Base-by-base conservation (phyloP, 92 coral and sea anemone species). In the Epizoanthus ramosus region DNA sequence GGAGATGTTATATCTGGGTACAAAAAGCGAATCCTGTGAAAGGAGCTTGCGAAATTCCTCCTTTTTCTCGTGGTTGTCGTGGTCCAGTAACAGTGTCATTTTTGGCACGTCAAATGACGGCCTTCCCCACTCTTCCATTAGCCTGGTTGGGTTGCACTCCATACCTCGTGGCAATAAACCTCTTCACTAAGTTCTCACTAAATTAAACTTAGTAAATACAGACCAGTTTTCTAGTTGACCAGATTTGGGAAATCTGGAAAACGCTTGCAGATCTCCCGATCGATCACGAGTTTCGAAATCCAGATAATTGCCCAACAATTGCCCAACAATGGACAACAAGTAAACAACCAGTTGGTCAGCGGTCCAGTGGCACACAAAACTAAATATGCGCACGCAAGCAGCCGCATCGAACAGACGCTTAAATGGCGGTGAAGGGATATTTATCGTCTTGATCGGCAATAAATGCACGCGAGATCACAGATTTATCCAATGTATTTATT, bases 1-100 rank as follows among this genome's bases (percentile, higher is more conserved):
- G 25, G 97, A 85, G n/a, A 92, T 92, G 88, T 92, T 90, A 89
- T 92, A 92, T 73, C 80, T 81, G 10, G 97, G 97, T 54, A 86
- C 80, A 90, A 92, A 87, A 3, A 90, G 79, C 10, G 88, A 79
- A 71, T 92, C 94, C 37, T 81, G 88, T 0, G 93, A 90, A 45
- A 92, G 81, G 58, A 92, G 71, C 59, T 90, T 74, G 23, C 97
- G 93, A 79, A 91, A 87, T 75, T 89, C 84, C 37, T 84, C 89
- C 50, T 90, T 84, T 85, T 87, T 92, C 63, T 88, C 92, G 63
- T 92, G 97, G 72, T 92, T 92, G 74, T 92, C 97, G 54, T 91
- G 88, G 83, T 92, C 97, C 0, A 92, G 75, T 13, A 92, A 68
- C 47, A 21, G 25, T 6, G 91, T 88, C 94, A 92, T 81, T 85